phyloP scores from a whole-genome alignment of 2,797 vertebrate genomes.

The Brotogeris chrysoptera region DNA sequence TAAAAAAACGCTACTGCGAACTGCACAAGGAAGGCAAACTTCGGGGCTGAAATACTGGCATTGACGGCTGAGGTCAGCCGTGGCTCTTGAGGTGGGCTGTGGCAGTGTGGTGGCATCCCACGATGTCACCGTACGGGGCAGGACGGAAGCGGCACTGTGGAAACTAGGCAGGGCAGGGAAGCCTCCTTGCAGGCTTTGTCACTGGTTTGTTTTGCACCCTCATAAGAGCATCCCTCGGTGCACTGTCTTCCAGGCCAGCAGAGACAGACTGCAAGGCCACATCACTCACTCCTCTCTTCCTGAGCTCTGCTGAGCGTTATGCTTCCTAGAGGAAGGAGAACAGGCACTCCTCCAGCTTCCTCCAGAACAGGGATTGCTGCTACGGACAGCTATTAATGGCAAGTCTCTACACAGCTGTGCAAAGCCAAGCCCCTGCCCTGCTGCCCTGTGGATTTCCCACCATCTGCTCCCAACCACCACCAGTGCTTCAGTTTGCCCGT shows the following conservation, averaged over 20 bases:
- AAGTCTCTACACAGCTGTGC: constrained; percentile 41
- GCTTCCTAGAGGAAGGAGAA: background rate
- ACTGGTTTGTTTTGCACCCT: accelerated
- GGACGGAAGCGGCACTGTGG: accelerated
- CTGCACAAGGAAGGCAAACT: background rate
- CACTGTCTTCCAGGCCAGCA: background rate
- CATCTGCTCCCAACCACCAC: background rate
- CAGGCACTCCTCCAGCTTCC: background rate
- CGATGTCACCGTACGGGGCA: accelerated
- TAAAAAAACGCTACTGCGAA: background rate
- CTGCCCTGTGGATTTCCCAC: background rate
- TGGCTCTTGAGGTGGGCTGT: background rate
- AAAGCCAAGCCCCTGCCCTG: background rate
- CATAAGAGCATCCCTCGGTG: background rate
- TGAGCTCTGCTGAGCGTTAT: background rate
- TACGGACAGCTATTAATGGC: background rate
- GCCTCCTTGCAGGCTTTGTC: background rate
- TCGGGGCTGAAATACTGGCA: accelerated
- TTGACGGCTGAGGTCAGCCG: accelerated
- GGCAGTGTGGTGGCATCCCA: background rate
- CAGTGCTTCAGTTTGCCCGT: background rate
- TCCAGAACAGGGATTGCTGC: background rate
- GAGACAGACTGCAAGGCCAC: background rate
- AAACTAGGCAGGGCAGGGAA: accelerated
- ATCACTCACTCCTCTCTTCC: background rate